Base-by-base conservation (phyloP, 1,140 invertebrate genomes). In the Cotesia glomerata region DNA sequence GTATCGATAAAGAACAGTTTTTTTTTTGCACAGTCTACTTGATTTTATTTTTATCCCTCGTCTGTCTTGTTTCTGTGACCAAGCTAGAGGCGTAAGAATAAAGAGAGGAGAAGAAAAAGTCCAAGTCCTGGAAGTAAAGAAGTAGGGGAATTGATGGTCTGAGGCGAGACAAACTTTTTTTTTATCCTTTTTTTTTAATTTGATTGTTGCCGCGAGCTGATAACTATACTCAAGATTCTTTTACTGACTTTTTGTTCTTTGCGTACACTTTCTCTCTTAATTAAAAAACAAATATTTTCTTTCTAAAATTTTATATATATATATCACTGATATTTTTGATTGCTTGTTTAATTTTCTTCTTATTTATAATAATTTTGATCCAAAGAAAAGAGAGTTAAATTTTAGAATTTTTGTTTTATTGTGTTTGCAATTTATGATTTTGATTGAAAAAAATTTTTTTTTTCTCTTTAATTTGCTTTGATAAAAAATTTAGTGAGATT, bases 131-230 rank as follows among this genome's bases (percentile, higher is more conserved):
- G 16, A 11, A 39, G 34, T 69, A 18, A 36, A 62, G 39, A 70
- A 62, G 51, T 35, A 16, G 36, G 32, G 52, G n/a, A 68, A 69
- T 36, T 45, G 39, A 11, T 9, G 11, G 39, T 45, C 39, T 45
- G 39, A 45, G 39, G 39, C 8, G 39, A 45, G 39, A 45, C 39
- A 45, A 45, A 45, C 36, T 71, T 71, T 63, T 61, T 61, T 65
- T 63, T 56, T 70, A 34, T 62, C 66, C 63, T 16, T 78, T 79
- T 76, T 65, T 72, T 79, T 73, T 75, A 78, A 82, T 79, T 82
- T 80, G 77, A 80, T 81, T 81, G 76, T 81, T 79, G 75, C 73
- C 70, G 51, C 51, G 71, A 78, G 75, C 69, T 73, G 74, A 81
- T 81, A 74, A 74, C 74, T 72, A 26, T 26, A 81, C 72, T 79